Percentiles rank a stretch among this genome's conserved stretches.
Conservation (phyloP, 2,888 invertebrate genomes). For the Acanthacorydalis orientalis region DNA sequence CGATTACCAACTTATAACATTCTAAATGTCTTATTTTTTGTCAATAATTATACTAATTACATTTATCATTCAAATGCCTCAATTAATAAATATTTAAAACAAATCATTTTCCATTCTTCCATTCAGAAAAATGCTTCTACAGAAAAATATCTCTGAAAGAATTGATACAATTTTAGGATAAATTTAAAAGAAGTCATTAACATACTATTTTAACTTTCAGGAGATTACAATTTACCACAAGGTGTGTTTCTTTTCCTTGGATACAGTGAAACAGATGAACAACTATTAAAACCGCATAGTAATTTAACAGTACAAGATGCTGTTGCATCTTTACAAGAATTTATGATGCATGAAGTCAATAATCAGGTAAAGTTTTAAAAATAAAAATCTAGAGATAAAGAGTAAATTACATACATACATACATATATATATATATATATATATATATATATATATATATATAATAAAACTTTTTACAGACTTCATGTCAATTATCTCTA, state of each 20-base stretch:
- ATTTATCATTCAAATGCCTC: no score
- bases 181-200: background rate
- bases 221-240: constrained; percentile 60
- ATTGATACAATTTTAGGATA: background rate
- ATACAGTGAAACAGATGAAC: constrained; percentile 78
- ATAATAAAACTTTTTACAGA: constrained; percentile 37
- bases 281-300: constrained; percentile 61
- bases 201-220: constrained; percentile 21
- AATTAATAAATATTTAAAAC: no score
- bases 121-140: no score
- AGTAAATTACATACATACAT: no score
- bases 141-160: background rate
- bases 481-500: constrained; percentile 65
- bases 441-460: background rate
- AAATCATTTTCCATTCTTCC: no score
- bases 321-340: constrained; percentile 64
- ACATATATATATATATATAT: background rate
- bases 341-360: constrained; percentile 52
- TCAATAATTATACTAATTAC: no score
- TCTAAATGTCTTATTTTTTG: no score
- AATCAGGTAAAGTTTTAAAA: constrained; percentile 39
- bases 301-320: constrained; percentile 73
- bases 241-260: constrained; percentile 80
- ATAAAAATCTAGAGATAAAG: no score
- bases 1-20: no score